A percentile compares a stretch with the other conserved stretches of the same genome.
These are phyloP conservation scores for Chrysolina americana DNA, from an alignment of 2,888 invertebrate genomes.

Conservation along the genomic window DNA sequence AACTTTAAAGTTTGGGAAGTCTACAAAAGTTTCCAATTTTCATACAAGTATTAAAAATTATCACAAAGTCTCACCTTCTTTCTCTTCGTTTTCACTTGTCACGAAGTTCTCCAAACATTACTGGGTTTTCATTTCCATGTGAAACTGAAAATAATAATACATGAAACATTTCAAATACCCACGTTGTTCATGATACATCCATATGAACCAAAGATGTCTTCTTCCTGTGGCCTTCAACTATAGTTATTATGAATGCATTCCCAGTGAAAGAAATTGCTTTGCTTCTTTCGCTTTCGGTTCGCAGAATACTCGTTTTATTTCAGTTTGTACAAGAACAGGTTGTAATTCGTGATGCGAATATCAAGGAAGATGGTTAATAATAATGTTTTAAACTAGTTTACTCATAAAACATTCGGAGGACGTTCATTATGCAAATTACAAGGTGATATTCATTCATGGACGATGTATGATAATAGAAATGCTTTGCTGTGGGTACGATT, in stretches of 20 bases:
- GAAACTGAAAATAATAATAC: too few relatives aligned
- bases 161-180: too few relatives aligned
- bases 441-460: background rate
- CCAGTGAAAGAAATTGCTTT: too few relatives aligned
- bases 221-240: conserved; percentile 5
- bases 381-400: conserved; percentile 5
- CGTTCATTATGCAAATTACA: conserved; percentile 1
- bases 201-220: background rate
- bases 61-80: too few relatives aligned
- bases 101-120: background rate
- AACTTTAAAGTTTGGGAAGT: too few relatives aligned
- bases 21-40: too few relatives aligned
- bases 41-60: too few relatives aligned
- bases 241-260: background rate
- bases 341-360: conserved; percentile 1
- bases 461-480: background rate
- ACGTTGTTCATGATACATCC: too few relatives aligned
- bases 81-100: background rate
- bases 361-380: conserved; percentile 12
- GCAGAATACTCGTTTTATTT: conserved; percentile 19
- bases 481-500: background rate
- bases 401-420: background rate
- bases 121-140: too few relatives aligned
- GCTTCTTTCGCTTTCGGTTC: conserved; percentile 2
- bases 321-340: conserved; percentile 10